phyloP scores from a whole-genome alignment of 2,113 vertebrate genomes.

The Montifringilla adamsi region DNA sequence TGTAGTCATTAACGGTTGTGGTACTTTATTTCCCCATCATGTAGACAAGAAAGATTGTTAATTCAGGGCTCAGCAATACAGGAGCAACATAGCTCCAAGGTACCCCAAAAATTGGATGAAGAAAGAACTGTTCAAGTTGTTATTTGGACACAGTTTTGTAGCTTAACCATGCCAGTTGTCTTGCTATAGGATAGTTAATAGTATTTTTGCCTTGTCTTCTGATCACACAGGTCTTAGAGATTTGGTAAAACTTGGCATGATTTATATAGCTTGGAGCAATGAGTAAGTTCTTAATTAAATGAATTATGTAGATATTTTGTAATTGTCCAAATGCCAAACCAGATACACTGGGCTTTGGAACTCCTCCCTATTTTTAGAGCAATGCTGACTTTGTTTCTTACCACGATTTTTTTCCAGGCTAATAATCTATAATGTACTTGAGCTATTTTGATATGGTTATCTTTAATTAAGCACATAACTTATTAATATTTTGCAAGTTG shows the following conservation, averaged over 20 bases:
- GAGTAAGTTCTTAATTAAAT: slow-evolving; percentile 24
- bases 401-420: background rate
- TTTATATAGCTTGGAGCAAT: background rate
- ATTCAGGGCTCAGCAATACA: background rate
- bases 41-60: background rate
- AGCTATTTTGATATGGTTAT: slow-evolving; percentile 10
- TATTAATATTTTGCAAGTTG: slow-evolving; percentile 37
- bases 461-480: slow-evolving; percentile 20
- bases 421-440: slow-evolving; percentile 6
- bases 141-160: background rate
- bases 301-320: background rate
- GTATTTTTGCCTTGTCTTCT: background rate
- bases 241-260: background rate
- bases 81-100: background rate
- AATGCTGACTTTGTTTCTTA: background rate
- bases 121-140: background rate
- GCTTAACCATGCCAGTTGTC: background rate
- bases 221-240: background rate
- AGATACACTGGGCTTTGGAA: background rate
- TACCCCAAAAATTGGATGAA: background rate
- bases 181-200: background rate
- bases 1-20: background rate
- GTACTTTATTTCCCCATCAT: background rate
- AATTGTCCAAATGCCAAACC: slow-evolving; percentile 22
- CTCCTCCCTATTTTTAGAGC: slow-evolving; percentile 28